Percentiles rank a stretch among this genome's conserved stretches.
phyloP scores from a whole-genome alignment of 2,797 vertebrate genomes.

The Acrocephalus scirpaceus region DNA sequence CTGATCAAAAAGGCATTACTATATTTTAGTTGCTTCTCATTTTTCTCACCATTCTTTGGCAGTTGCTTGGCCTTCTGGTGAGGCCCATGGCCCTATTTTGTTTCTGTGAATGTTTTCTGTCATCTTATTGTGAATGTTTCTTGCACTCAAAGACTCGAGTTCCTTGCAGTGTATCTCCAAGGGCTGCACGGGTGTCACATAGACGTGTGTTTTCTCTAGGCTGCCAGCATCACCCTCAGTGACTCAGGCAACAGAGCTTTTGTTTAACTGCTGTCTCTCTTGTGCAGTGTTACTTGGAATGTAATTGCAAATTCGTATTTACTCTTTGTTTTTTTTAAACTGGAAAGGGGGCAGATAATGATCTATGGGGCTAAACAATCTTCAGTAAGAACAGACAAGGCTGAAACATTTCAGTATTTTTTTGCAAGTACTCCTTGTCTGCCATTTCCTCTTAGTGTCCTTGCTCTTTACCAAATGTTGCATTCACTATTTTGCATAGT shows the following conservation, averaged over 20 bases:
- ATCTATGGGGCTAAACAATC: neutral
- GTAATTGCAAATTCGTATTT: neutral
- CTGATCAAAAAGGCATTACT: neutral
- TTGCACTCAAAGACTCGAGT: neutral
- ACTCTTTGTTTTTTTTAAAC: neutral
- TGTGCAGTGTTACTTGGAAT: neutral
- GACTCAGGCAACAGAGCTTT: neutral
- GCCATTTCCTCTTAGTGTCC: neutral
- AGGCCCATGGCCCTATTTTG: neutral
- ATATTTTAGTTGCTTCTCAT: neutral
- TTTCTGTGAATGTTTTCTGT: conserved; percentile 1
- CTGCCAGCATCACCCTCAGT: neutral
- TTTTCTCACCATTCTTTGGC: neutral
- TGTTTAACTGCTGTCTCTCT: neutral
- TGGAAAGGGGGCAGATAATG: neutral
- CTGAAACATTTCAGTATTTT: neutral
- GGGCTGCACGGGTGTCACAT: neutral
- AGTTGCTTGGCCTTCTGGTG: neutral
- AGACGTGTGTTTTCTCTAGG: neutral
- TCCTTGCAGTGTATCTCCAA: neutral
- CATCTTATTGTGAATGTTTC: neutral
- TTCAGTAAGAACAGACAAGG: neutral
- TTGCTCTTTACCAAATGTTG: neutral
- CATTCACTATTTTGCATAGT: neutral
- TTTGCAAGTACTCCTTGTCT: neutral